phyloP scores from a whole-genome alignment of 2,113 vertebrate species.

The Tursiops truncatus region DNA sequence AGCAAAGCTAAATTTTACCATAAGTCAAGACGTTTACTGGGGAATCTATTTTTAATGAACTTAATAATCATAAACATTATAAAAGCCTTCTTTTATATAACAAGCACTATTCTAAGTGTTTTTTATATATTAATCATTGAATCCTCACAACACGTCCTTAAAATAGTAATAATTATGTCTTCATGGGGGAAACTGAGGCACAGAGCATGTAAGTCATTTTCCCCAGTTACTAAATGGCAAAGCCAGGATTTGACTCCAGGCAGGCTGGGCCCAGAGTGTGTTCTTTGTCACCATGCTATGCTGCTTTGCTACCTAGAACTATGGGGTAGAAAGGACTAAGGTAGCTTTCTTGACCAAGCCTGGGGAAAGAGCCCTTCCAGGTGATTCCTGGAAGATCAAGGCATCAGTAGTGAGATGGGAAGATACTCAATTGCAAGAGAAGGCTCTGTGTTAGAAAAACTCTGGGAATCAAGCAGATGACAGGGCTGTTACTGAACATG shows the following conservation, averaged over 20 bases:
- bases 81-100: slow-evolving; percentile 6
- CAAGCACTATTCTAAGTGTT: background rate
- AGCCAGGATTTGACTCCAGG: background rate
- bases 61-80: background rate
- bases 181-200: background rate
- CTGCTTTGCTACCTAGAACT: background rate
- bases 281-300: background rate
- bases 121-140: background rate
- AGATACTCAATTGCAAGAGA: background rate
- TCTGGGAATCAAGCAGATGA: background rate
- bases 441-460: background rate
- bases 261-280: background rate
- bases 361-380: background rate
- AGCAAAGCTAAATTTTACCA: background rate
- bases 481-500: background rate
- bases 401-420: background rate
- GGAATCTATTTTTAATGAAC: background rate
- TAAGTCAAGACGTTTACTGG: background rate
- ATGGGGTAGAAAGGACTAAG: background rate
- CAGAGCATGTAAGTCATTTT: background rate
- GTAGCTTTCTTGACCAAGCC: background rate
- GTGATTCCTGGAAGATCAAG: background rate
- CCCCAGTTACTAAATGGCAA: background rate
- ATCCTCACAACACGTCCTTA: background rate
- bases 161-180: slow-evolving; percentile 22